Evolutionary conservation across 2,113 vertebrate species (phyloP), one percentile per base, ranked within the genome.

Genomic region (Vanacampus margaritifer): DNA sequence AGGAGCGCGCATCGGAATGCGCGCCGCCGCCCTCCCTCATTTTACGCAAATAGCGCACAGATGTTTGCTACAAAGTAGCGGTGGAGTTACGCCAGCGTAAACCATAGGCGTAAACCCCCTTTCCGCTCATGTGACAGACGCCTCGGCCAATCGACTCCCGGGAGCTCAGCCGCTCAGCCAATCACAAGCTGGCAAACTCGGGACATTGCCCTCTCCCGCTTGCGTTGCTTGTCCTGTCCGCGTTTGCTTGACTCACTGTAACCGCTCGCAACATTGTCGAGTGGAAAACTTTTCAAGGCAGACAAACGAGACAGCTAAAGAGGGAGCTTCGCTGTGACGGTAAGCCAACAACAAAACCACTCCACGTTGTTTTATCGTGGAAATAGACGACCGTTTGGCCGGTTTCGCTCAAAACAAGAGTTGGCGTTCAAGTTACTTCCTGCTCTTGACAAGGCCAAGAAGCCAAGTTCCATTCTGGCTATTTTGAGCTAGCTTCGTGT

Each of bases 381-480:
- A 51, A n/a, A 23, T 6, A n/a, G 6, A 65, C 14, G 17, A 23
- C 3, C 70, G 32, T 73, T 66, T n/a, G 65, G 48, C 41, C 5
- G 48, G 16, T 56, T 51, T 41, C 62, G 60, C 79, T 83, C 70
- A 72, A 60, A 23, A 54, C 74, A 67, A 79, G 76, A 66, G 56
- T 71, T 72, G 82, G 87, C 73, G 74, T 82, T 80, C 78, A 82
- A 81, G 78, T 89, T 85, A 93, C 91, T 93, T 93, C 92, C 92
- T 92, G 91, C 73, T 92, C 82, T 65, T 28, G 71, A 83, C 69
- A 78, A 84, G 89, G 88, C 89, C 89, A 71, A 81, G 36, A 83
- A 79, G 73, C 84, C 75, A 78, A 81, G 43, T 81, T 80, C 67
- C 70, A 68, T 64, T 75, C 67, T 69, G 77, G 69, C 69, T 21